phyloP scores from a whole-genome alignment of 2,888 invertebrate genomes.

The Phaonia tiefii region DNA sequence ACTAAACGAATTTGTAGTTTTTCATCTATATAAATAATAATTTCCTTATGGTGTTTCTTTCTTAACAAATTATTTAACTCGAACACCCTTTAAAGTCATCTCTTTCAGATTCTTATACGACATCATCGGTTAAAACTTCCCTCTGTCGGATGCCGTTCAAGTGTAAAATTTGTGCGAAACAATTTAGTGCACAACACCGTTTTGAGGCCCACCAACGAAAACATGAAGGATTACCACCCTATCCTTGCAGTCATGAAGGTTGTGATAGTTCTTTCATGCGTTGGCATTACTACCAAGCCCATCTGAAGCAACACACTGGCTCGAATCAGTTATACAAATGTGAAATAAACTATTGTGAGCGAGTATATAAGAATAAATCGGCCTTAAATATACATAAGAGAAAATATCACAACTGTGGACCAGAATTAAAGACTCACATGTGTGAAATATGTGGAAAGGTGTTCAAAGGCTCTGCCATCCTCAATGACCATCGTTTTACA shows the following conservation, averaged over 20 bases:
- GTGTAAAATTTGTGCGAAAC: constrained; percentile 71
- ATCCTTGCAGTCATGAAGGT: constrained; percentile 71
- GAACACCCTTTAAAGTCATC: too few relatives aligned
- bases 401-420: constrained; percentile 72
- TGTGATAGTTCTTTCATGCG: constrained; percentile 72
- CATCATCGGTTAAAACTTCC: not conserved
- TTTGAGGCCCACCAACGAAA: constrained; percentile 71
- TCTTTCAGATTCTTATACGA: not conserved
- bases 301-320: constrained; percentile 71
- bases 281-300: constrained; percentile 69
- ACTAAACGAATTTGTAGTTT: too few relatives aligned
- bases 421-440: constrained; percentile 71
- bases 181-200: constrained; percentile 69
- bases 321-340: constrained; percentile 33
- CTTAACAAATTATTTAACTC: too few relatives aligned
- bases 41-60: too few relatives aligned
- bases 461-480: constrained; percentile 71
- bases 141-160: constrained; percentile 14
- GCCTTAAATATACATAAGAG: constrained; percentile 73
- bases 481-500: constrained; percentile 74
- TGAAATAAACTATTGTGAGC: constrained; percentile 68
- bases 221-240: constrained; percentile 73
- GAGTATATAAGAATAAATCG: constrained; percentile 73
- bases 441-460: constrained; percentile 77
- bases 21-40: too few relatives aligned